Percentiles rank a stretch among this genome's conserved stretches.
Conservation (phyloP, 35 echinoderm and acorn worm species). For the Eucidaris tribuloides region DNA sequence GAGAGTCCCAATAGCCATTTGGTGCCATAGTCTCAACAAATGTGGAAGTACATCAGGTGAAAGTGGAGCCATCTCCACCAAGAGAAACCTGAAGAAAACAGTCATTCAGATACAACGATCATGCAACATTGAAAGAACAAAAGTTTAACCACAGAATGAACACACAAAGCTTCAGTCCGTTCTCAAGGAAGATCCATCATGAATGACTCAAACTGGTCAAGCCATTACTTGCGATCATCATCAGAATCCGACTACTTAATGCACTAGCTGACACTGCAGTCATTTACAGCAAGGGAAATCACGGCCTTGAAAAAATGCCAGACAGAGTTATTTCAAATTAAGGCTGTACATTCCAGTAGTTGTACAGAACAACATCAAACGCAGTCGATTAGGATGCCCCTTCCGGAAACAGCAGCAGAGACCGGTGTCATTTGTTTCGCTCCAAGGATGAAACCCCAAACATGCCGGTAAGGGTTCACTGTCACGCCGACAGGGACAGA, state of each 20-base stretch:
- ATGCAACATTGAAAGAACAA: too few relatives aligned
- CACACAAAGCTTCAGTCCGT: too few relatives aligned
- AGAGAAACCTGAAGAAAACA: too few relatives aligned
- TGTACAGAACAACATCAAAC: neutral
- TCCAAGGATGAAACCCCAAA: neutral
- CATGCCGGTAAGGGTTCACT: neutral
- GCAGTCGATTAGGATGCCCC: neutral
- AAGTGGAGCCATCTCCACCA: too few relatives aligned
- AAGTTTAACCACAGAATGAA: too few relatives aligned
- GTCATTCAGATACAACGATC: too few relatives aligned
- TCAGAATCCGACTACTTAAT: neutral
- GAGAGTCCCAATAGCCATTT: too few relatives aligned
- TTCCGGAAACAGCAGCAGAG: neutral
- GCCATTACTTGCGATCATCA: neutral
- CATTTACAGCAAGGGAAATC: neutral
- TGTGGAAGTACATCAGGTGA: too few relatives aligned
- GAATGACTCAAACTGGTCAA: neutral
- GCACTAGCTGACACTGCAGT: constrained; percentile 8
- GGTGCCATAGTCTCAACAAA: too few relatives aligned
- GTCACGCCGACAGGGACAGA: neutral
- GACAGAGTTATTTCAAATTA: constrained; percentile 14
- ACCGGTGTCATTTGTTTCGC: constrained; percentile 6
- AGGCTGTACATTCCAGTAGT: neutral
- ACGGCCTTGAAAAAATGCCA: constrained; percentile 1
- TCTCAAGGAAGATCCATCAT: neutral